phyloP scores from a whole-genome alignment of 1,140 invertebrate genomes.

The Zaprionus inermis region DNA sequence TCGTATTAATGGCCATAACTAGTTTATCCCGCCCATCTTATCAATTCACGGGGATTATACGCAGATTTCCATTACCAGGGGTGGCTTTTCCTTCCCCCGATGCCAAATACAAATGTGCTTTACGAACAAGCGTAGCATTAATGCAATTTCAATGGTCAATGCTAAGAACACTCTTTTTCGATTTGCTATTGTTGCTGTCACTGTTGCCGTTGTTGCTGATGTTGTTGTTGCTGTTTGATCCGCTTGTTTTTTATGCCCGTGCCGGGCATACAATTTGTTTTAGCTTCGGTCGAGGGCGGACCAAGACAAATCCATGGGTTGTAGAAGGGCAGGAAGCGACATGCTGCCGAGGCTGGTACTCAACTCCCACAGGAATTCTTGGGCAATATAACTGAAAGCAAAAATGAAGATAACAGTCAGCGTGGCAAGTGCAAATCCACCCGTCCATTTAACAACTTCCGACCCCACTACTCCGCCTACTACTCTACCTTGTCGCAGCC shows the following conservation, averaged over 20 bases:
- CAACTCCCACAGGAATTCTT: slow-evolving; percentile 80
- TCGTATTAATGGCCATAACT: slow-evolving; percentile 84
- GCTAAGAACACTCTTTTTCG: slow-evolving; percentile 73
- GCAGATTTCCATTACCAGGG: slow-evolving; percentile 80
- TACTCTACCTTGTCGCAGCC: background rate
- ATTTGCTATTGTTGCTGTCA: slow-evolving; percentile 58
- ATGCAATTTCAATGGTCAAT: slow-evolving; percentile 81
- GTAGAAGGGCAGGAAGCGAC: slow-evolving; percentile 1
- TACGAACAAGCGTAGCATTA: slow-evolving; percentile 46
- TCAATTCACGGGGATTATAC: slow-evolving; percentile 81
- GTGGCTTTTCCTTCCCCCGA: slow-evolving; percentile 17
- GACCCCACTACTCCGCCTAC: slow-evolving; percentile 12
- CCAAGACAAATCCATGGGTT: slow-evolving; percentile 5
- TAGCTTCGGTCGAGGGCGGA: slow-evolving; percentile 35
- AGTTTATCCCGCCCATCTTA: slow-evolving; percentile 83
- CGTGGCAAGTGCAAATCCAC: slow-evolving; percentile 83
- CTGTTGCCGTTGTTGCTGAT: slow-evolving; percentile 28
- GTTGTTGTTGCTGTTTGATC: slow-evolving; percentile 66
- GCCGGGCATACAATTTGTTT: slow-evolving; percentile 69
- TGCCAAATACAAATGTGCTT: slow-evolving; percentile 27
- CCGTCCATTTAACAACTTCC: slow-evolving; percentile 83
- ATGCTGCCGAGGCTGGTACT: slow-evolving; percentile 10
- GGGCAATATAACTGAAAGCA: slow-evolving; percentile 84
- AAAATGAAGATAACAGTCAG: slow-evolving; percentile 83
- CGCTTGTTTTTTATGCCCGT: slow-evolving; percentile 76